Evolutionary conservation across 1,140 invertebrate genomes (phyloP), one percentile per base, ranked within the genome.

Genomic region (Ostrea denselamellosa): DNA sequence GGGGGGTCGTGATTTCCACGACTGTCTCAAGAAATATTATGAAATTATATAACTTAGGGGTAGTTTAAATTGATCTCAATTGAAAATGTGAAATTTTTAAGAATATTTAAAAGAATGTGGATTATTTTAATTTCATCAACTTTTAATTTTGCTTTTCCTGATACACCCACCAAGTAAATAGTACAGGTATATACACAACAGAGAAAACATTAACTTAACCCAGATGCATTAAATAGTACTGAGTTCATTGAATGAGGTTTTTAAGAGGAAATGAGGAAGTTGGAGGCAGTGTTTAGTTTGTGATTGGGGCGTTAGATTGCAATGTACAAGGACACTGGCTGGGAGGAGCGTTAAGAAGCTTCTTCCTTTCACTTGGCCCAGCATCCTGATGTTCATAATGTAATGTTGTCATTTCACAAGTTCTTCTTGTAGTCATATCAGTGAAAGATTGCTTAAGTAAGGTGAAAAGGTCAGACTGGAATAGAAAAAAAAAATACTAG

Each of bases 371-470:
- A 28, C 68, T 71, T 9, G 28, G 68, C 10, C 4, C 7, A 71
- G 28, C 68, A 71, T 71, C 68, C 68, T 71, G 68, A 71, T 71
- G 28, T 25, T 71, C 68, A 71, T 71, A 28, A 10, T 71, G 68
- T 34, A 14, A 25, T 14, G 58, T 62, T 25, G 22, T 71, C 68
- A 71, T 71, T 25, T 9, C 68, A 62, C 54, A 56, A 56, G 54
- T 56, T 56, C 54, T 56, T 56, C 54, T 12, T 62, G 7, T n/a
- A 62, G 56, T 62, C 56, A 62, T 62, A 62, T 62, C 56, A 62
- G 7, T 62, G 56, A 14, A 19, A 62, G 56, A 62, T 62, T 62
- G 56, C 56, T 62, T 44, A 44, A 62, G 56, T 19, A 62, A 62
- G 56, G 56, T 62, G 56, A 62, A 62, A 62, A 62, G 56, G 56